Percentiles rank a stretch among this genome's conserved stretches.
phyloP scores from a whole-genome alignment of 2,888 invertebrate species.

The Octonoba sinensis region DNA sequence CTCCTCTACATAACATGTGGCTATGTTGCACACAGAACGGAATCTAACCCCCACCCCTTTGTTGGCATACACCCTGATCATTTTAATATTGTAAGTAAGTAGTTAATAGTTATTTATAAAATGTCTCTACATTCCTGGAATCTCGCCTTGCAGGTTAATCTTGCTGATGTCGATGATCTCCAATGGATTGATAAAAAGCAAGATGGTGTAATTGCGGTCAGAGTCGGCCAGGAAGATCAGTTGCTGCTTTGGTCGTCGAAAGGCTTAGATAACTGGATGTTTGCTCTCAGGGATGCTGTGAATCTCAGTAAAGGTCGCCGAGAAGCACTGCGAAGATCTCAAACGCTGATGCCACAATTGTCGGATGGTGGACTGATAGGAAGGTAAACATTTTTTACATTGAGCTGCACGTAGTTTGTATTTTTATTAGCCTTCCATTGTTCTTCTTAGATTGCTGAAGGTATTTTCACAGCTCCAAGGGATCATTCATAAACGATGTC shows the following conservation, averaged over 20 bases:
- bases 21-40: no score
- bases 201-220: slow-evolving; percentile 77
- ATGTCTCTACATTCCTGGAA: no score
- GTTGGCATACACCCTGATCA: no score
- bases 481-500: neutral
- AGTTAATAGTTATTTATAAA: no score
- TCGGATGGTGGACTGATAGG: slow-evolving; percentile 60
- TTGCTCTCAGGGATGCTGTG: slow-evolving; percentile 75
- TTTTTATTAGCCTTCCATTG: neutral
- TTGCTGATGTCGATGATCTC: slow-evolving; percentile 78
- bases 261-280: slow-evolving; percentile 70
- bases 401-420: neutral
- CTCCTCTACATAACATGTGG: no score
- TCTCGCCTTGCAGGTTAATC: slow-evolving; percentile 73
- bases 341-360: slow-evolving; percentile 66
- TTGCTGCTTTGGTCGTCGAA: slow-evolving; percentile 76
- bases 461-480: neutral
- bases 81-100: no score
- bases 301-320: slow-evolving; percentile 78
- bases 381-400: slow-evolving; percentile 30
- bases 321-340: slow-evolving; percentile 75
- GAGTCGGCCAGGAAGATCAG: slow-evolving; percentile 78
- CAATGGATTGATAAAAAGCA: slow-evolving; percentile 79
- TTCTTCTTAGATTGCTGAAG: neutral
- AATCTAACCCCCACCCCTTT: no score